These are phyloP conservation scores for Euproctis similis DNA, from an alignment of 2,888 invertebrate species.

Conservation along the genomic window DNA sequence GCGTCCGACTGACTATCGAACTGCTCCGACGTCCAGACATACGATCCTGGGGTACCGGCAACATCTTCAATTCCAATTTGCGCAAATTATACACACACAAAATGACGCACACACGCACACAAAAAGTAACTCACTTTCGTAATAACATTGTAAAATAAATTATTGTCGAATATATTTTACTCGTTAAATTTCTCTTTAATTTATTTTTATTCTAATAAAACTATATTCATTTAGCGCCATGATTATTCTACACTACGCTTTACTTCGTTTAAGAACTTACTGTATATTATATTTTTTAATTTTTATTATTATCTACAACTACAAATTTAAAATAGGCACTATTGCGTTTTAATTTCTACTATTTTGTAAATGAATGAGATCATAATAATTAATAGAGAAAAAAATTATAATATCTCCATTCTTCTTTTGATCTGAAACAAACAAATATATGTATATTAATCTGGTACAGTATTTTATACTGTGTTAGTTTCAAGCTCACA, in stretches of 20 bases:
- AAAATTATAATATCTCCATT: too few relatives aligned
- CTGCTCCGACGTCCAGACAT: slow-evolving; percentile 79
- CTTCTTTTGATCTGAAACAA: slow-evolving; percentile 15
- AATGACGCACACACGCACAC: slow-evolving; percentile 8
- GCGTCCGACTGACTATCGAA: slow-evolving; percentile 79
- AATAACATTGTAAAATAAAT: slow-evolving; percentile 8
- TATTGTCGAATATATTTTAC: slow-evolving; percentile 3
- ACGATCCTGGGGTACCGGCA: slow-evolving; percentile 73
- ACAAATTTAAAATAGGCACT: slow-evolving; percentile 30
- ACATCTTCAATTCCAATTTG: slow-evolving; percentile 36
- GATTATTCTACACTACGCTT: too few relatives aligned
- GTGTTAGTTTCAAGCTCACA: too few relatives aligned
- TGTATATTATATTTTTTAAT: too few relatives aligned
- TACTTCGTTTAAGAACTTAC: too few relatives aligned
- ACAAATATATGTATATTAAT: slow-evolving; percentile 5
- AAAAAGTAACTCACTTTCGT: slow-evolving; percentile 5
- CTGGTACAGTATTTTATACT: slow-evolving; percentile 9
- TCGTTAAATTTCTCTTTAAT: slow-evolving; percentile 7
- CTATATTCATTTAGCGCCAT: too few relatives aligned
- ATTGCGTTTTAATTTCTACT: slow-evolving; percentile 25
- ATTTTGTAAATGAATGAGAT: too few relatives aligned
- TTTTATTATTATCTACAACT: not conserved
- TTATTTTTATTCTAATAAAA: too few relatives aligned
- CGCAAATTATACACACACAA: too few relatives aligned
- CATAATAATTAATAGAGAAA: too few relatives aligned